These are phyloP conservation scores for Polydesmus complanatus DNA, from an alignment of 2,888 invertebrate genomes.

Conservation along the genomic window DNA sequence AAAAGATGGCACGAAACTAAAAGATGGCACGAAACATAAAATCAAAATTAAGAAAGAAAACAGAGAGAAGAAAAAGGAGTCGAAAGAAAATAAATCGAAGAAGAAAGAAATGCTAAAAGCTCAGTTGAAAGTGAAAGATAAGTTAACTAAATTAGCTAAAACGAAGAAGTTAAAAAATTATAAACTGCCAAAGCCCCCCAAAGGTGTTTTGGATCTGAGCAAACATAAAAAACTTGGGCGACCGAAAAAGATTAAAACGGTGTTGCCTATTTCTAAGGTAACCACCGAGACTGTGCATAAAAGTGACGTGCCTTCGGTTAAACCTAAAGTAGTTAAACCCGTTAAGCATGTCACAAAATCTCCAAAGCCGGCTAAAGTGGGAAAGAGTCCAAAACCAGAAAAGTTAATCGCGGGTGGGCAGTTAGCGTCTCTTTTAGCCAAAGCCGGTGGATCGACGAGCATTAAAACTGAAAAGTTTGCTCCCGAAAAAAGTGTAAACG, in stretches of 20 bases:
- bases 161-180: background rate
- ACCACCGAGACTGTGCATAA: background rate
- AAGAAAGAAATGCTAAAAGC: conserved; percentile 12
- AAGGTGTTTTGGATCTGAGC: conserved; percentile 2
- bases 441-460: conserved; percentile 19
- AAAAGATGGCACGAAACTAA: background rate
- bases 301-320: background rate
- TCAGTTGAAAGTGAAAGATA: conserved; percentile 10
- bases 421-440: conserved; percentile 7
- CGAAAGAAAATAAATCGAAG: conserved; percentile 2
- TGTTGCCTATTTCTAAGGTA: background rate
- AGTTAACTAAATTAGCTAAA: conserved; percentile 1
- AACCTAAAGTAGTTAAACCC: background rate
- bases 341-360: background rate
- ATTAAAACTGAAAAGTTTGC: conserved; percentile 1
- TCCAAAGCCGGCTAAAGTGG: background rate
- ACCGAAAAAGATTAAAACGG: conserved; percentile 10
- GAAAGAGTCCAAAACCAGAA: conserved; percentile 1
- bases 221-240: conserved; percentile 5
- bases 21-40: background rate
- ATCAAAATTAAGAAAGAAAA: conserved; percentile 12
- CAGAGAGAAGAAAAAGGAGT: conserved; percentile 10
- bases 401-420: conserved; percentile 4
- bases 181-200: conserved; percentile 1
- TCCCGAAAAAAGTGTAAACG: background rate